These are phyloP conservation scores for Meteorus cinctellus DNA, from an alignment of 2,888 invertebrate genomes.

Conservation along the genomic window DNA sequence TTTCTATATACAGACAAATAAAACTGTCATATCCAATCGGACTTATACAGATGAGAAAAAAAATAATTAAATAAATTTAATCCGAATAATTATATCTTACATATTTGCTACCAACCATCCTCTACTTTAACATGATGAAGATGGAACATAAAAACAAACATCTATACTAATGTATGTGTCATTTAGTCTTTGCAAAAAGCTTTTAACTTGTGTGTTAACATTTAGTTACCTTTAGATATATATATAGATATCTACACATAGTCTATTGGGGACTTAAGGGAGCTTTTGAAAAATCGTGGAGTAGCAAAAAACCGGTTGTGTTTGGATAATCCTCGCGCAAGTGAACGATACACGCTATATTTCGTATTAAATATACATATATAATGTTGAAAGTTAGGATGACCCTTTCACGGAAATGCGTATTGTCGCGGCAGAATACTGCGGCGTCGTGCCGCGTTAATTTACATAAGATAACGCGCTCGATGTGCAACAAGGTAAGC, in stretches of 20 bases:
- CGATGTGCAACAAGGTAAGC: constrained; percentile 38
- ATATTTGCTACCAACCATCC: not conserved
- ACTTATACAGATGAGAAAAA: not conserved
- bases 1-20: not conserved
- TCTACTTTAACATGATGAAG: not conserved
- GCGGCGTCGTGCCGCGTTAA: constrained; percentile 41
- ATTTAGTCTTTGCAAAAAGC: constrained; percentile 6
- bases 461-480: constrained; percentile 44
- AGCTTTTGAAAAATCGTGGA: not conserved
- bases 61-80: not conserved
- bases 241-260: not conserved
- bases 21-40: not conserved
- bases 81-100: not conserved
- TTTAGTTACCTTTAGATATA: not conserved
- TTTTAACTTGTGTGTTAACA: constrained; percentile 1
- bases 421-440: constrained; percentile 19
- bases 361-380: constrained; percentile 6
- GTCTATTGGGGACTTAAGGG: not conserved
- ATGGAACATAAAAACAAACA: constrained; percentile 9
- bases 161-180: not conserved
- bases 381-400: not conserved
- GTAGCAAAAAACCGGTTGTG: constrained; percentile 11
- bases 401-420: constrained; percentile 33
- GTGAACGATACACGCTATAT: constrained; percentile 7
- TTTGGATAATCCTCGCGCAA: not conserved